phyloP scores from a whole-genome alignment of 2,888 invertebrate species.

The Rhynchonema sp. region DNA sequence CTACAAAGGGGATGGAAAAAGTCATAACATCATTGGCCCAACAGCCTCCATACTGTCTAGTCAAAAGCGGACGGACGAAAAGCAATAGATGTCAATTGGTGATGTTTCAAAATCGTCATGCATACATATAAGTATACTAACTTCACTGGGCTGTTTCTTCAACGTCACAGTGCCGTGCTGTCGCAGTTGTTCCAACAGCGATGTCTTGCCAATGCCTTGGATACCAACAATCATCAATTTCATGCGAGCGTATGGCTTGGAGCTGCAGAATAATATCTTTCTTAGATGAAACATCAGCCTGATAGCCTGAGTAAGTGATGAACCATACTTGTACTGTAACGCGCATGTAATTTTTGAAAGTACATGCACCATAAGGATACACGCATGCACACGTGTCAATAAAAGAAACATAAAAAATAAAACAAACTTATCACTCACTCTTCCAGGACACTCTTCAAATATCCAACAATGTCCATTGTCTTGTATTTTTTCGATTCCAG shows the following conservation, averaged over 20 bases:
- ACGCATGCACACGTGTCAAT: too few species aligned
- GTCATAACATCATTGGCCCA: too few species aligned
- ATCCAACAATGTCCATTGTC: slow-evolving; percentile 76
- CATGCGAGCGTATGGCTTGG: slow-evolving; percentile 77
- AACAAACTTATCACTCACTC: slow-evolving; percentile 32
- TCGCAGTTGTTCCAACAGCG: slow-evolving; percentile 56
- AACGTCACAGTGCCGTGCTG: slow-evolving; percentile 59
- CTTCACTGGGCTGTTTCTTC: slow-evolving; percentile 47
- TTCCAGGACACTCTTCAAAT: slow-evolving; percentile 51
- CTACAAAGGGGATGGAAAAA: too few species aligned
- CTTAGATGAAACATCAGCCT: neutral
- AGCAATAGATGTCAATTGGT: too few species aligned
- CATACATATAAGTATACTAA: too few species aligned
- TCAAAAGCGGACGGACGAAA: too few species aligned
- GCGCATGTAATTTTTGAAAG: too few species aligned
- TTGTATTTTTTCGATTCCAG: slow-evolving; percentile 73
- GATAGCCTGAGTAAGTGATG: neutral
- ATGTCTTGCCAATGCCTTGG: slow-evolving; percentile 67
- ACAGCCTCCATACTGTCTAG: too few species aligned
- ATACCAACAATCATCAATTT: slow-evolving; percentile 48
- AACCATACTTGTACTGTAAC: too few species aligned
- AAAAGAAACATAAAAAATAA: neutral
- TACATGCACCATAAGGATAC: too few species aligned
- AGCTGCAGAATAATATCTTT: slow-evolving; percentile 32
- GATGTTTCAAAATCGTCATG: too few species aligned